These are phyloP conservation scores for Chymomyza amoena DNA, from an alignment of 2,888 invertebrate genomes.

Conservation along the genomic window DNA sequence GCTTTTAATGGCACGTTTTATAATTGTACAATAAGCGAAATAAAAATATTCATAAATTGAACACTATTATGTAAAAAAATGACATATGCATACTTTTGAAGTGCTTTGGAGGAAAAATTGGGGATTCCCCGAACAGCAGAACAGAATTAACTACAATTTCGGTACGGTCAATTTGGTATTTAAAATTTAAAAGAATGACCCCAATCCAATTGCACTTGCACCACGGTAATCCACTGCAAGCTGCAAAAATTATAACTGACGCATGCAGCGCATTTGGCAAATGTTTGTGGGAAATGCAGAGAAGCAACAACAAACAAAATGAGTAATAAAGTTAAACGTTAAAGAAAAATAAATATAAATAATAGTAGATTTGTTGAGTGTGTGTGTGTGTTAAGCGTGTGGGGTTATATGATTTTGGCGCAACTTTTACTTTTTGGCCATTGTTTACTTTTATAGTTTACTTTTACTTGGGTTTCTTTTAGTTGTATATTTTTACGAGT, in stretches of 20 bases:
- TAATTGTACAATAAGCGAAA: too few relatives aligned
- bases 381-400: background rate
- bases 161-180: too few relatives aligned
- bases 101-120: too few relatives aligned
- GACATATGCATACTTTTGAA: too few relatives aligned
- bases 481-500: background rate
- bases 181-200: too few relatives aligned
- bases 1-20: too few relatives aligned
- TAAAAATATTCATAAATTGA: too few relatives aligned
- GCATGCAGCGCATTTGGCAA: background rate
- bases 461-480: conserved; percentile 33
- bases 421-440: conserved; percentile 45
- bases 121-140: too few relatives aligned
- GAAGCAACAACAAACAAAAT: conserved; percentile 23
- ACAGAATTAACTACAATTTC: too few relatives aligned
- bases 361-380: background rate
- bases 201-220: background rate
- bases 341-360: background rate
- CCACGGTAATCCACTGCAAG: background rate
- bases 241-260: background rate
- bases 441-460: conserved; percentile 47
- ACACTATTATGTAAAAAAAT: too few relatives aligned
- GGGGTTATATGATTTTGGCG: conserved; percentile 27
- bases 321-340: background rate
- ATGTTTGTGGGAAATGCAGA: conserved; percentile 12